Base-by-base conservation (phyloP, 2,113 vertebrate species). In the Xyliphius kryptos region DNA sequence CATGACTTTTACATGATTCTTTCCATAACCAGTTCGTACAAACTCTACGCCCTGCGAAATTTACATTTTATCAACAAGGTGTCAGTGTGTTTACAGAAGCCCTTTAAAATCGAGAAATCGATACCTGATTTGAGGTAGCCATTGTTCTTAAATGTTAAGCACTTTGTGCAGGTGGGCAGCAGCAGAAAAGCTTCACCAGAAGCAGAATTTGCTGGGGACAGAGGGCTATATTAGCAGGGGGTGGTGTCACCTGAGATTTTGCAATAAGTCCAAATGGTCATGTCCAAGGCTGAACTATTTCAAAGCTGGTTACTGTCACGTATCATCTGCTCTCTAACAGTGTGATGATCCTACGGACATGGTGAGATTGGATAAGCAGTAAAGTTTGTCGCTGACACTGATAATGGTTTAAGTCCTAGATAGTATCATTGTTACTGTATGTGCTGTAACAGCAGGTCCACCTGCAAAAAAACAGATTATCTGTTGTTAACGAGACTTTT, bases 11-110 rank as follows among this genome's bases (percentile, higher is more conserved):
- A 98, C 89, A 1, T 75, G 66, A 37, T 98, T 92, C 76, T 97
- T 98, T 21, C 96, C 95, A 59, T 98, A 98, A 58, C 91, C 91
- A 0, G 92, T 96, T 58, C 63, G 85, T 62, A 94, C 93, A 76
- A 97, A 92, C 80, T 94, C 90, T 63, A 92, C 72, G 26, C 91
- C 82, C 93, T 97, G 76, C 49, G 74, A 19, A 75, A 72, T 9
- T 40, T 8, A 32, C 26, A 32, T 32, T 32, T 32, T 32, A 32
- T 32, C 7, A 32, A 32, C 26, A 32, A 32, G 26, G 26, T 32
- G 7, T 32, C 26, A 32, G 7, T 32, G 26, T 32, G 26, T 32
- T 32, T 32, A 32, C 7, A 32, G 26, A 32, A 32, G 7, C 26
- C 26, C 26, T 32, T 32, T 32, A 6, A 32, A 1, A 61, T 36